Conservation (phyloP, 2,888 invertebrate genomes). For the Oligia fasciuncula region DNA sequence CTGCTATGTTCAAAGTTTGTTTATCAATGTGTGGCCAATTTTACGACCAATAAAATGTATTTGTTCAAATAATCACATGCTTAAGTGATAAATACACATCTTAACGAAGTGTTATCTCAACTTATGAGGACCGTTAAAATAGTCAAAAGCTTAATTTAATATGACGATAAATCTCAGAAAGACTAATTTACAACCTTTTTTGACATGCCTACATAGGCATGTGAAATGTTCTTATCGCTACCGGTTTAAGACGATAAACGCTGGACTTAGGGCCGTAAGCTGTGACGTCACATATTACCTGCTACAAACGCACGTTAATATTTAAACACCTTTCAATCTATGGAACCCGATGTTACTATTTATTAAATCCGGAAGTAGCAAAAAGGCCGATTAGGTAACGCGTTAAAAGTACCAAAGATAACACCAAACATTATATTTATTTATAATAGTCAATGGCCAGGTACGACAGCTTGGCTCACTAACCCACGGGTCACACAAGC, state of each 20-base stretch:
- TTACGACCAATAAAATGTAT: constrained; percentile 52
- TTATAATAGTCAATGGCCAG: constrained; percentile 49
- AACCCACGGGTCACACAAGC: constrained; percentile 77
- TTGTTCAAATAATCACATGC: constrained; percentile 52
- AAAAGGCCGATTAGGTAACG: constrained; percentile 57
- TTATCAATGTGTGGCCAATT: constrained; percentile 43
- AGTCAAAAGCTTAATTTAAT: constrained; percentile 39
- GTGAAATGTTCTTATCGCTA: constrained; percentile 45
- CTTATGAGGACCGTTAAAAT: constrained; percentile 29
- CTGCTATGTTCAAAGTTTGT: constrained; percentile 14
- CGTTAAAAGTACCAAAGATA: constrained; percentile 39
- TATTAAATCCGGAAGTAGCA: constrained; percentile 33
- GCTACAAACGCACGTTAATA: constrained; percentile 39
- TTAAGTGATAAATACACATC: constrained; percentile 41
- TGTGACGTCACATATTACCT: constrained; percentile 36
- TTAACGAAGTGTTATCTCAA: constrained; percentile 41
- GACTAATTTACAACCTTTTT: constrained; percentile 31
- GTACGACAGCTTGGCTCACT: constrained; percentile 76
- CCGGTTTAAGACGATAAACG: constrained; percentile 37
- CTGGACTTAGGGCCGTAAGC: constrained; percentile 35
- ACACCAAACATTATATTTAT: constrained; percentile 41
- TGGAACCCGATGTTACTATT: constrained; percentile 24
- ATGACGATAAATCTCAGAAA: constrained; percentile 36
- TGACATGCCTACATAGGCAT: constrained; percentile 18
- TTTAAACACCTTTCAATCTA: constrained; percentile 48